phyloP scores from a whole-genome alignment of 1,140 invertebrate species.

The Heliconius melpomene region DNA sequence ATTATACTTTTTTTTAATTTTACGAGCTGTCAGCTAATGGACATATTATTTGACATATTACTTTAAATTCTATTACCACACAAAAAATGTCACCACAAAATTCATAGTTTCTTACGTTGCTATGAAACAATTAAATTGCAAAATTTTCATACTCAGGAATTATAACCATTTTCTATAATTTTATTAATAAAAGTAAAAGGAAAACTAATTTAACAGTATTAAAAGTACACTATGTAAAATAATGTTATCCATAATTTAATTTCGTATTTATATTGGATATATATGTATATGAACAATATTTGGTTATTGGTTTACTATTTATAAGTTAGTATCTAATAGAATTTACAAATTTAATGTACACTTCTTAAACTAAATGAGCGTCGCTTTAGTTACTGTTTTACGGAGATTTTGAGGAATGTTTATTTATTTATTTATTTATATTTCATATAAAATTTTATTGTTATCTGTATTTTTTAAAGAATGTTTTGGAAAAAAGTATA shows the following conservation, averaged over 20 bases:
- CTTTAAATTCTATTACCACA: no score
- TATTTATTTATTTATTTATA: slow-evolving; percentile 14
- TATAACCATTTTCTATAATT: background rate
- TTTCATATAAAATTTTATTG: slow-evolving; percentile 24
- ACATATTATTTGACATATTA: no score
- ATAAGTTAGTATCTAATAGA: slow-evolving; percentile 70
- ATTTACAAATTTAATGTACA: slow-evolving; percentile 76
- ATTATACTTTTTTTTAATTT: background rate
- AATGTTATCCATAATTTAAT: background rate
- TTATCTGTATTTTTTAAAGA: slow-evolving; percentile 18
- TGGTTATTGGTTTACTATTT: slow-evolving; percentile 59
- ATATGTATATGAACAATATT: slow-evolving; percentile 42
- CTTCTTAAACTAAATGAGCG: slow-evolving; percentile 59
- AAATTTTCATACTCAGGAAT: background rate
- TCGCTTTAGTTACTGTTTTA: slow-evolving; percentile 31
- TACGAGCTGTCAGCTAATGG: no score
- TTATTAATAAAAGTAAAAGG: background rate
- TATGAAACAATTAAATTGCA: no score
- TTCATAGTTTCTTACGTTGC: no score
- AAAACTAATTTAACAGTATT: background rate
- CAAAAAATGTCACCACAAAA: no score
- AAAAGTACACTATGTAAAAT: background rate
- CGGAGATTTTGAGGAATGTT: slow-evolving; percentile 38
- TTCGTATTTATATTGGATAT: slow-evolving; percentile 8
- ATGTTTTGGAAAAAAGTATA: background rate